Conservation (phyloP, 2,113 vertebrate genomes). For the Ceyx cyanopectus region DNA sequence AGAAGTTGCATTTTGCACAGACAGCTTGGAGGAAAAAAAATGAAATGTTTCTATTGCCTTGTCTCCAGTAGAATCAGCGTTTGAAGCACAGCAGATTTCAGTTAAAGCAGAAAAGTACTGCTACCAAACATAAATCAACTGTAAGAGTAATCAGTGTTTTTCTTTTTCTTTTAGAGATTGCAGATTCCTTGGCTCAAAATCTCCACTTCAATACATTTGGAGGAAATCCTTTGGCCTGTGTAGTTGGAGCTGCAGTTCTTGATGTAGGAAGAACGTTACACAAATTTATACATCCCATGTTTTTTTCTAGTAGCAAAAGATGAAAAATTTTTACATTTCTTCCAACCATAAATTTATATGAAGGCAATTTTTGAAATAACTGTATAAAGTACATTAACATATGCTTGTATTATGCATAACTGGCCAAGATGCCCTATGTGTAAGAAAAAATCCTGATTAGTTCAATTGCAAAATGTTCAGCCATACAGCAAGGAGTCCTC, state of each 20-base stretch:
- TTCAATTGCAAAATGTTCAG: background rate
- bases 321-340: background rate
- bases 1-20: background rate
- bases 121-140: background rate
- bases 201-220: slow-evolving; percentile 92
- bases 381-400: background rate
- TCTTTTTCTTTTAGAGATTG: slow-evolving; percentile 83
- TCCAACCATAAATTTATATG: background rate
- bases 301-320: background rate
- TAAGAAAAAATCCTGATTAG: background rate
- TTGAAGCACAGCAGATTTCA: background rate
- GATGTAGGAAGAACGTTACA: slow-evolving; percentile 76
- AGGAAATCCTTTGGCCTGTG: slow-evolving; percentile 89
- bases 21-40: background rate
- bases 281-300: background rate
- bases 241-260: slow-evolving; percentile 86
- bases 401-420: background rate
- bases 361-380: background rate
- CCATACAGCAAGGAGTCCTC: background rate
- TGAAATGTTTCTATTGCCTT: background rate
- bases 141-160: background rate
- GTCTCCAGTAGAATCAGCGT: background rate
- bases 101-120: background rate
- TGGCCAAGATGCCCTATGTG: accelerated
- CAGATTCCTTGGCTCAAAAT: slow-evolving; percentile 77